Evolutionary conservation across 2,797 vertebrate genomes (phyloP).

Genomic region (Sus cebifrons): DNA sequence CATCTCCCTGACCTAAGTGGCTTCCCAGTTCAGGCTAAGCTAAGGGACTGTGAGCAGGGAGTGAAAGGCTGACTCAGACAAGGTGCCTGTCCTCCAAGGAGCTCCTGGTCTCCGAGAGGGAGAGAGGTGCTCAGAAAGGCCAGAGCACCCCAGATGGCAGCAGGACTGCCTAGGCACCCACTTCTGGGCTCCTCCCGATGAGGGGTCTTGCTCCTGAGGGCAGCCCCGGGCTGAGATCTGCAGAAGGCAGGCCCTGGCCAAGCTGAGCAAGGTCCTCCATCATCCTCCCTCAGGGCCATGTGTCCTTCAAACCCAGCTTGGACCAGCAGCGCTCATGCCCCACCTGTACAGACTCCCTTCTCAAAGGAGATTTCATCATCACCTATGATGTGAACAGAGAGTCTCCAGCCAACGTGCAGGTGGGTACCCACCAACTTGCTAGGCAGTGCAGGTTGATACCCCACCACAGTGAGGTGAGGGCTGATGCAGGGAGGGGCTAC

Average conservation of each 20-base stretch:
- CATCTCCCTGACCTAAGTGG: neutral
- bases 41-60: neutral
- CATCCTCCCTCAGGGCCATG: conserved; percentile 90
- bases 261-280: neutral
- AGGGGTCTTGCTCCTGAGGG: neutral
- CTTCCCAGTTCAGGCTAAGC: neutral
- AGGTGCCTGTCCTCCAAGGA: neutral
- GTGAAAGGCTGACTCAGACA: neutral
- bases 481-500: neutral
- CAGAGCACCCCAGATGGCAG: fast-evolving
- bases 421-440: conserved; percentile 81
- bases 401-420: conserved; percentile 93
- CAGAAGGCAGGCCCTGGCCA: neutral
- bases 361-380: conserved; percentile 95
- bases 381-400: conserved; percentile 94
- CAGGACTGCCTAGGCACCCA: neutral
- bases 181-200: neutral
- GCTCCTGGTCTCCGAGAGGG: neutral
- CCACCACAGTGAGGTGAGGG: neutral
- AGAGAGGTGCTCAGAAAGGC: neutral
- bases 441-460: fast-evolving
- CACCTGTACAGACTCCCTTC: conserved; percentile 90
- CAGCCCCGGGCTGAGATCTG: neutral
- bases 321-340: conserved; percentile 94
- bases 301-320: conserved; percentile 94